Conservation (phyloP, 2,888 invertebrate species). For the Eupithecia pulchellata region DNA sequence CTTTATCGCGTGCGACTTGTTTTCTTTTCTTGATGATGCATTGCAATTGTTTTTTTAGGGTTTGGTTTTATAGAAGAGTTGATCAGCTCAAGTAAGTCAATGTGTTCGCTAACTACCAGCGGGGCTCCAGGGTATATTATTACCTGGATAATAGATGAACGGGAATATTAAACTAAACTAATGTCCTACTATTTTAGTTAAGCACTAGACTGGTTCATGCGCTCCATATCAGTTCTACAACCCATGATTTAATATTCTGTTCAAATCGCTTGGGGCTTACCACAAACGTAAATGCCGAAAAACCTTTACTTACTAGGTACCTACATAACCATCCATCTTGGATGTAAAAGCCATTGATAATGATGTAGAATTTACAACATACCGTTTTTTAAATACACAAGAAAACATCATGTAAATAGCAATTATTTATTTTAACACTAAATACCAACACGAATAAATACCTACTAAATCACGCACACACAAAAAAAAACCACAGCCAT, state of each 20-base stretch:
- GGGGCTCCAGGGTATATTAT: too few relatives aligned
- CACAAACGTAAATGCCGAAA: too few relatives aligned
- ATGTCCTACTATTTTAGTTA: too few relatives aligned
- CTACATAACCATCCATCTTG: neutral
- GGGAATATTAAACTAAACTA: neutral
- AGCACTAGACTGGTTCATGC: neutral
- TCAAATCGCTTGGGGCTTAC: too few relatives aligned
- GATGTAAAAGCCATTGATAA: neutral
- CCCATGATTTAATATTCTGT: too few relatives aligned
- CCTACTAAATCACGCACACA: constrained; percentile 6
- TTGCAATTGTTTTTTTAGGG: constrained; percentile 29
- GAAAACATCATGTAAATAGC: constrained; percentile 13
- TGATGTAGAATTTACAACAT: neutral
- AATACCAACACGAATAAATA: constrained; percentile 11
- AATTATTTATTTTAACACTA: constrained; percentile 24
- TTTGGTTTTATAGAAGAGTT: neutral
- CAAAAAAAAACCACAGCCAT: constrained; percentile 21
- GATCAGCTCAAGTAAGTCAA: neutral
- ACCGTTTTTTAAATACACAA: neutral
- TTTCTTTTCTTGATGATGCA: constrained; percentile 40
- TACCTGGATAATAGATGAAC: too few relatives aligned
- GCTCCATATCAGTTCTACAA: too few relatives aligned
- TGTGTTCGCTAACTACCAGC: neutral
- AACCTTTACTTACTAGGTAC: too few relatives aligned
- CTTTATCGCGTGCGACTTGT: constrained; percentile 56